Evolutionary conservation across 2,888 invertebrate genomes (phyloP).

Genomic region (Bombylius discolor): DNA sequence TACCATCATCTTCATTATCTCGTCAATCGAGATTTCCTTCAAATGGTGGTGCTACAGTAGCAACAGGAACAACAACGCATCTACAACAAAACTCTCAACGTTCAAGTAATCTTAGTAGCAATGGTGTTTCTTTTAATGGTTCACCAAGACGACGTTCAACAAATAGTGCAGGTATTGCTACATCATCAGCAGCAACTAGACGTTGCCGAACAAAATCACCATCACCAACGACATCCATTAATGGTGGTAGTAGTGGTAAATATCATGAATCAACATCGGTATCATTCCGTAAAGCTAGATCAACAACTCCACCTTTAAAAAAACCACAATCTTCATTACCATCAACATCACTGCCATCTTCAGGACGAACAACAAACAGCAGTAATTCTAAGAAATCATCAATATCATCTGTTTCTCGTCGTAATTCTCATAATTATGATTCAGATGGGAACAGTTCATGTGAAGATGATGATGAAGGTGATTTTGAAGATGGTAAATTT

Average conservation of each 20-base stretch:
- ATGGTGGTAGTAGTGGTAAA: conserved; percentile 7
- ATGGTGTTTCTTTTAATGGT: neutral
- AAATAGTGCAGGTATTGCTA: neutral
- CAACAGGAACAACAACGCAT: neutral
- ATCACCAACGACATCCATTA: conserved; percentile 7
- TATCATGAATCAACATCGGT: conserved; percentile 2
- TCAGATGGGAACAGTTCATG: neutral
- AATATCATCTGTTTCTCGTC: neutral
- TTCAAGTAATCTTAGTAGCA: neutral
- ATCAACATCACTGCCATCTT: neutral
- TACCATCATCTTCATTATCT: neutral
- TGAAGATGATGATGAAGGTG: conserved; percentile 19
- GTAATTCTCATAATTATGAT: neutral
- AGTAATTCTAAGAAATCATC: neutral
- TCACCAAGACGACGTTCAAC: neutral
- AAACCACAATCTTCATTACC: neutral
- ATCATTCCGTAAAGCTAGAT: conserved; percentile 13
- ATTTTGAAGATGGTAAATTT: conserved; percentile 24
- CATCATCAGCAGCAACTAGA: neutral
- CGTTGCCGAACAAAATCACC: conserved; percentile 16
- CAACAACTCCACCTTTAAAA: conserved; percentile 12
- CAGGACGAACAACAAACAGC: too few species aligned
- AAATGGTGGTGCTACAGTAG: neutral
- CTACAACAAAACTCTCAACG: too few species aligned
- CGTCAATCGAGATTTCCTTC: neutral